Evolutionary conservation across 2,888 invertebrate species (phyloP).

Genomic region (Liopterus haemorrhoidalis): DNA sequence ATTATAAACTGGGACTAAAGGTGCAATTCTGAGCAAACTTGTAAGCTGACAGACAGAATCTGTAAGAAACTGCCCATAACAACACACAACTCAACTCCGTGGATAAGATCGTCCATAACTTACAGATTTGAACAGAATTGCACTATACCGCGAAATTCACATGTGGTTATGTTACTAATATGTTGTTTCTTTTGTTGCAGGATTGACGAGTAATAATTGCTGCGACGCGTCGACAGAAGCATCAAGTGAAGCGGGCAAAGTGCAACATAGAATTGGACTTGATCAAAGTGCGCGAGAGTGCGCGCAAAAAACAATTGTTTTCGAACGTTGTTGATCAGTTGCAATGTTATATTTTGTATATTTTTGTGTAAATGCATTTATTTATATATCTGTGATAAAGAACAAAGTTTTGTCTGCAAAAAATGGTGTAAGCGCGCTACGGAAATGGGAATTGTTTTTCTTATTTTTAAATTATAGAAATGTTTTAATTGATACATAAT

Average conservation of each 20-base stretch:
- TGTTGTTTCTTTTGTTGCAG: slow-evolving; percentile 35
- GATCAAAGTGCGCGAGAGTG: not conserved
- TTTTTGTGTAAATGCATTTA: slow-evolving; percentile 48
- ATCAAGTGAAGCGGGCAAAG: slow-evolving; percentile 41
- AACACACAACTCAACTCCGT: too few species aligned
- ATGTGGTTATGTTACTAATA: too few species aligned
- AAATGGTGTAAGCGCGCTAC: slow-evolving; percentile 36
- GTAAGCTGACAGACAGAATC: too few species aligned
- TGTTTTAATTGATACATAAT: slow-evolving; percentile 3
- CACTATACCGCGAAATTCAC: too few species aligned
- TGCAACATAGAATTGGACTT: slow-evolving; percentile 39
- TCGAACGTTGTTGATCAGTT: slow-evolving; percentile 32
- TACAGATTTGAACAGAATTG: too few species aligned
- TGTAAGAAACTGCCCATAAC: too few species aligned
- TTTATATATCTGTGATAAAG: slow-evolving; percentile 49
- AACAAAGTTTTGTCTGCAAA: slow-evolving; percentile 40
- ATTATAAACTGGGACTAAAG: too few species aligned
- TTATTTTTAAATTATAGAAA: slow-evolving; percentile 12
- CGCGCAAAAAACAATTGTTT: not conserved
- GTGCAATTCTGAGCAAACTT: too few species aligned
- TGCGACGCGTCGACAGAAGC: slow-evolving; percentile 23
- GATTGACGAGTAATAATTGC: slow-evolving; percentile 22
- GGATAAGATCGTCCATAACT: too few species aligned
- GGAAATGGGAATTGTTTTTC: slow-evolving; percentile 35
- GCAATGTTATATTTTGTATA: slow-evolving; percentile 43